phyloP scores from a whole-genome alignment of 1,140 invertebrate species.

The Hyles euphorbiae region DNA sequence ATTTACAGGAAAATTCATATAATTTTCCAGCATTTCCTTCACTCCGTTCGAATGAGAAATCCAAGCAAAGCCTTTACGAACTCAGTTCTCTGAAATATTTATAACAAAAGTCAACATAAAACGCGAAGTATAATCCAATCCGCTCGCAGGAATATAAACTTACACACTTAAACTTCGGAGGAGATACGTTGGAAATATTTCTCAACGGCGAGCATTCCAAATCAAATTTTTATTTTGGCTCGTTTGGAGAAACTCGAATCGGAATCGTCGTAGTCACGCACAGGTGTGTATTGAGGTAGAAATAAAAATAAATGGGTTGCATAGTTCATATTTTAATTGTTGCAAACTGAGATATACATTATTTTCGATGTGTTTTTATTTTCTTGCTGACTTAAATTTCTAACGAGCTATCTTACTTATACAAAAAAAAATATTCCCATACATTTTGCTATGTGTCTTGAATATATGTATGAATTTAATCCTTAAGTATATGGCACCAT shows the following conservation, averaged over 20 bases:
- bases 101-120: too few species aligned
- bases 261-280: slow-evolving; percentile 10
- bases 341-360: not conserved
- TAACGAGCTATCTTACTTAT: not conserved
- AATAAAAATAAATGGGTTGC: not conserved
- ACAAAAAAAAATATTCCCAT: not conserved
- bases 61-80: too few species aligned
- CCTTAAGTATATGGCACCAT: not conserved
- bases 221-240: slow-evolving; percentile 24
- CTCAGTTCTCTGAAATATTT: too few species aligned
- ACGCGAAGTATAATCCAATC: not conserved
- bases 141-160: not conserved
- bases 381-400: not conserved
- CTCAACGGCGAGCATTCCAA: slow-evolving; percentile 14
- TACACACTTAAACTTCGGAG: not conserved
- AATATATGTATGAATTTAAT: not conserved
- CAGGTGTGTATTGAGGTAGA: slow-evolving; percentile 1
- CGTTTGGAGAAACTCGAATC: slow-evolving; percentile 12
- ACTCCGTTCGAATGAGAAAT: too few species aligned
- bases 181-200: slow-evolving; percentile 10
- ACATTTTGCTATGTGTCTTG: not conserved
- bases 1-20: too few species aligned
- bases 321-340: not conserved
- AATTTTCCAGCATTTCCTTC: too few species aligned
- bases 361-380: not conserved